Evolutionary conservation across 1,140 invertebrate species (phyloP), one percentile per base, ranked within the genome.

Genomic region (Drosophila obscura): DNA sequence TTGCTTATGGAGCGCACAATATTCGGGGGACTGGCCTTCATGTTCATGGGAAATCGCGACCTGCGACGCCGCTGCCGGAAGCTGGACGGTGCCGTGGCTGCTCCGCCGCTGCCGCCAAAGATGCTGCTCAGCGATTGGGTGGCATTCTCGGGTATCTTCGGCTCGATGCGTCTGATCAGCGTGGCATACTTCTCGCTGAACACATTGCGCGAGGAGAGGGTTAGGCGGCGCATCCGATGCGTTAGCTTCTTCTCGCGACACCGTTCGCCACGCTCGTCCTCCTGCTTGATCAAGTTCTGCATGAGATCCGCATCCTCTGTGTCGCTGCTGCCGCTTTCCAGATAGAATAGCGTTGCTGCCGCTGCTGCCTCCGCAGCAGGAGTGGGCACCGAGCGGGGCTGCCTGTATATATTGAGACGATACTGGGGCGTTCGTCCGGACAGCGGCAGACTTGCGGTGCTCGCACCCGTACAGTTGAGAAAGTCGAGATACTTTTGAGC

Each of bases 1-100:
- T 94, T 93, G 60, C 93, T 93, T 50, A 91, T 84, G 7, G 91
- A 92, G 75, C 94, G 94, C n/a, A 93, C 92, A 58, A 94, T 93
- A 31, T 68, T 64, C 28, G 62, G 67, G 6, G 50, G 39, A 39
- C 59, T 46, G 0, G 60, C 46, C 19, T 87, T 85, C 13, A 59
- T 31, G 11, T 13, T 52, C 0, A 75, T 24, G 2, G 66, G 7
- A 7, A 69, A 53, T 6, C 83, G 83, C 0, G 83, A 64, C 45
- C 56, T 87, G 8, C 81, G 81, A 1, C 79, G 78, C 2, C 81
- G 65, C 24, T 39, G 35, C 3, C 62, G 64, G 6, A 58, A 48
- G 19, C 39, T 69, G 4, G 59, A 26, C 1, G 50, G 28, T 7
- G 51, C 64, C 9, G 63, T 28, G 2, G 41, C 43, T 11, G n/a